These are phyloP conservation scores for Bombyx mandarina DNA, from an alignment of 1,140 invertebrate genomes.

Conservation along the genomic window DNA sequence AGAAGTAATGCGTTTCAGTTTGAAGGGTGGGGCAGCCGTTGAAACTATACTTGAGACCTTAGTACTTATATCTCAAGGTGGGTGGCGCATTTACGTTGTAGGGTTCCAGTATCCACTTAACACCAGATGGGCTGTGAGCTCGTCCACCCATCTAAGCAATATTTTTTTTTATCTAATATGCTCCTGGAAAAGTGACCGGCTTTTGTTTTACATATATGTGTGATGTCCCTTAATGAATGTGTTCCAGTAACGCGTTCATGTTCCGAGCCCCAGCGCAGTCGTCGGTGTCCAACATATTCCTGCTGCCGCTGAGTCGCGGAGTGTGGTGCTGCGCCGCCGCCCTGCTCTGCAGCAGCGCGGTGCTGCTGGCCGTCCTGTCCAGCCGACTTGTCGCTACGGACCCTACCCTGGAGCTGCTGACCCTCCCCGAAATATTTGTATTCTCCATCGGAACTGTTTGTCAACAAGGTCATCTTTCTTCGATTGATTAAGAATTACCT, in stretches of 20 bases:
- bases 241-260: conserved; percentile 60
- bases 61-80: too few relatives aligned
- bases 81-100: too few relatives aligned
- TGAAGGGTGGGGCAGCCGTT: too few relatives aligned
- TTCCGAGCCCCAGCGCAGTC: conserved; percentile 78
- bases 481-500: neutral
- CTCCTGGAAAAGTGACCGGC: neutral
- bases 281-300: conserved; percentile 76
- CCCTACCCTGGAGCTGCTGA: conserved; percentile 31
- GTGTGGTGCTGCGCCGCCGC: conserved; percentile 71
- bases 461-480: conserved; percentile 70
- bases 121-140: too few relatives aligned
- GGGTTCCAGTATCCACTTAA: too few relatives aligned
- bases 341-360: conserved; percentile 44
- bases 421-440: conserved; percentile 54
- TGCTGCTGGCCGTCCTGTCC: conserved; percentile 29
- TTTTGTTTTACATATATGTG: neutral
- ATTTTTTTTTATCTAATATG: neutral
- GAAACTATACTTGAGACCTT: too few relatives aligned
- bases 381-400: conserved; percentile 23
- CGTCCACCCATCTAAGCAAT: too few relatives aligned
- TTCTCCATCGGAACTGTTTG: conserved; percentile 73
- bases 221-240: neutral
- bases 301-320: conserved; percentile 73
- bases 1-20: too few relatives aligned